phyloP scores from a whole-genome alignment of 2,888 invertebrate species.

The Eugnorisma glareosa region DNA sequence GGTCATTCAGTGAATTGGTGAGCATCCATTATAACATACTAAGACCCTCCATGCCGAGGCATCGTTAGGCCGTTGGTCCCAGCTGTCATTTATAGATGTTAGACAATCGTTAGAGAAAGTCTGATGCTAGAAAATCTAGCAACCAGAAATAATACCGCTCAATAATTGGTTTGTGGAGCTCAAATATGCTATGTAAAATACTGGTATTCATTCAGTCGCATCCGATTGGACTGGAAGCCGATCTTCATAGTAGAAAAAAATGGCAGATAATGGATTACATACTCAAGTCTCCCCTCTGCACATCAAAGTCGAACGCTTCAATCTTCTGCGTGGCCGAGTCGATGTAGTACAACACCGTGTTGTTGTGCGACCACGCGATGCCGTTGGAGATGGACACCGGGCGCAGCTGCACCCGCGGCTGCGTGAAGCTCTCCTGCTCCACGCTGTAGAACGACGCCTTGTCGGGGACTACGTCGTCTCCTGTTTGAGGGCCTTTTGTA shows the following conservation, averaged over 20 bases:
- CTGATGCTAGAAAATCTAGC: background rate
- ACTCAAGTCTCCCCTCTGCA: constrained; percentile 78
- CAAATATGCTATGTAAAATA: background rate
- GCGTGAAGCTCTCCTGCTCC: constrained; percentile 72
- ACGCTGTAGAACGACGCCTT: constrained; percentile 91
- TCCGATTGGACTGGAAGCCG: background rate
- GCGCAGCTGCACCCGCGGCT: constrained; percentile 74
- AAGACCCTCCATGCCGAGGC: background rate
- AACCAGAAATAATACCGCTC: background rate
- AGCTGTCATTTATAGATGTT: background rate
- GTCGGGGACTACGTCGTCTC: constrained; percentile 86
- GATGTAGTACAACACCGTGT: constrained; percentile 93
- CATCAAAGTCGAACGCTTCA: constrained; percentile 93
- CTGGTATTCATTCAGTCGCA: background rate
- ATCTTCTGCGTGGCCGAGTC: constrained; percentile 93
- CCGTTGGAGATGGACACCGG: constrained; percentile 93
- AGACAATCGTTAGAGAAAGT: background rate
- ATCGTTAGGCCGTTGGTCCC: background rate
- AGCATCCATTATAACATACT: background rate
- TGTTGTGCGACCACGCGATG: constrained; percentile 93
- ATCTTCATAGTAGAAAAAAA: background rate
- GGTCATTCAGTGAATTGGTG: background rate
- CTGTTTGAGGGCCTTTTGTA: constrained; percentile 91
- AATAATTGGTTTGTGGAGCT: background rate
- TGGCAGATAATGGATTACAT: constrained; percentile 49